Evolutionary conservation across 2,113 vertebrate genomes (phyloP).

Genomic region (Sceloporus undulatus): DNA sequence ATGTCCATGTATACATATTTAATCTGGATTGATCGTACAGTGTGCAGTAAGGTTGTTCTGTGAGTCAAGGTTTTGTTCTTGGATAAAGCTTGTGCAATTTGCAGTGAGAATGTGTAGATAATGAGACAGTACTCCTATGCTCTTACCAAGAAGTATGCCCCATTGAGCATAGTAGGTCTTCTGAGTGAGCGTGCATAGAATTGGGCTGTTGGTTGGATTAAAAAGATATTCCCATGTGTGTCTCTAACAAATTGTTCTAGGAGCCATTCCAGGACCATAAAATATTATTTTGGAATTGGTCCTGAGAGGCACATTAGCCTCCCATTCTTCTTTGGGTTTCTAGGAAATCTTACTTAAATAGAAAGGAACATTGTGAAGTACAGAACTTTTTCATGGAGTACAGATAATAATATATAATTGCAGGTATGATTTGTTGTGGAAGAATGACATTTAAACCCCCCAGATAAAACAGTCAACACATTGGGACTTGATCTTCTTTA

Average conservation of each 20-base stretch:
- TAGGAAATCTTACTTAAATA: neutral
- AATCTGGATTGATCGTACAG: neutral
- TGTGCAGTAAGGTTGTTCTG: neutral
- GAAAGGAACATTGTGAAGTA: neutral
- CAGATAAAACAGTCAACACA: neutral
- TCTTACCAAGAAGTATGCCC: neutral
- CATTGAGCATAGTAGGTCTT: neutral
- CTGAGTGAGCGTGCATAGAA: neutral
- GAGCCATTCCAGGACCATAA: neutral
- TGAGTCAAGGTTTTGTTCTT: neutral
- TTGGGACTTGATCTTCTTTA: neutral
- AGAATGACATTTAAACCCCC: neutral
- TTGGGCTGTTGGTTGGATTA: neutral
- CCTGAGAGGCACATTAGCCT: neutral
- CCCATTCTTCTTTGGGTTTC: neutral
- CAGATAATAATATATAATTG: neutral
- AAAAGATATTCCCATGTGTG: neutral
- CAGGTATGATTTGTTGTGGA: neutral
- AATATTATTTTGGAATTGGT: neutral
- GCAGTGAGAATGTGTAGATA: neutral
- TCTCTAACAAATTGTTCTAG: neutral
- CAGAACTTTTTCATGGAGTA: neutral
- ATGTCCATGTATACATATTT: neutral
- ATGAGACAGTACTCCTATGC: neutral
- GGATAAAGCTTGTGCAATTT: neutral